Percentiles rank a stretch among this genome's conserved stretches.
Conservation (phyloP, 2,797 vertebrate species). For the Tympanoctomys barrerae region DNA sequence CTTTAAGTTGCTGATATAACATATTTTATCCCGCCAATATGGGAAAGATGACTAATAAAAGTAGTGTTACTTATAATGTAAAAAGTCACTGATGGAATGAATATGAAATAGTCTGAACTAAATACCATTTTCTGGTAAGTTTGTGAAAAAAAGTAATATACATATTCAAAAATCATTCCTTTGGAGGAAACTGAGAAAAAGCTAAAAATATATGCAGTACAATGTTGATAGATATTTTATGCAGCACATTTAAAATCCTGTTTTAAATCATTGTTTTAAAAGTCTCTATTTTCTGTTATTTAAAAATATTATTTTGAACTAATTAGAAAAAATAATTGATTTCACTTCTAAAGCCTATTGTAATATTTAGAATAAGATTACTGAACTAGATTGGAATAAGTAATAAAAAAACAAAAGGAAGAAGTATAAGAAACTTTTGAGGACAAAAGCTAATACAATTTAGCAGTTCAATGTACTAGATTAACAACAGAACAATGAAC, state of each 20-base stretch:
- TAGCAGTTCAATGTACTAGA: not conserved
- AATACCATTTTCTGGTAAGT: not conserved
- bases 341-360: not conserved
- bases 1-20: not conserved
- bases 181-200: not conserved
- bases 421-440: not conserved
- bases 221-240: not conserved
- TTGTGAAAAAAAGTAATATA: conserved; percentile 35
- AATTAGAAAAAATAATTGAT: not conserved
- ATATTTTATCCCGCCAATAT: not conserved
- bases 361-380: not conserved
- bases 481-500: not conserved
- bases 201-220: not conserved
- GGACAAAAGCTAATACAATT: not conserved
- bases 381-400: not conserved
- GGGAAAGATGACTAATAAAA: not conserved
- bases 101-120: not conserved
- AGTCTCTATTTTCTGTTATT: not conserved
- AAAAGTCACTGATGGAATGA: not conserved
- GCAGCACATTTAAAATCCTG: not conserved
- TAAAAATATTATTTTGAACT: not conserved
- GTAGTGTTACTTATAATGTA: not conserved
- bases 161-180: not conserved
- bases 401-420: not conserved
- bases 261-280: not conserved